Evolutionary conservation across 2,888 invertebrate species (phyloP), one percentile per base, ranked within the genome.

Genomic region (Argyra leucocephala): DNA sequence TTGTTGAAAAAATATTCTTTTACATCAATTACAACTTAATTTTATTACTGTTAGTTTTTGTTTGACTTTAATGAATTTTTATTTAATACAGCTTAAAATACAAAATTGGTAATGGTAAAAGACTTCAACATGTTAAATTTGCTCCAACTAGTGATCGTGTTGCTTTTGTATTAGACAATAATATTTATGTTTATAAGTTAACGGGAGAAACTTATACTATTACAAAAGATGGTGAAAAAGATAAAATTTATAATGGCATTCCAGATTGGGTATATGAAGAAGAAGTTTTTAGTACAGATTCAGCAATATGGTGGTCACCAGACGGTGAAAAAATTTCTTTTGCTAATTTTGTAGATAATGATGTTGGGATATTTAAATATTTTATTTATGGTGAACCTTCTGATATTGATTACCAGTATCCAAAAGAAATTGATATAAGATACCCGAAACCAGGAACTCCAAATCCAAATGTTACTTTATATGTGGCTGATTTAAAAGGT

Each of bases 221-320:
- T 60, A 90, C 90, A 1, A 77, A 74, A 9, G 84, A 85, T 65
- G 90, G 90, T 1, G 75, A 83, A 1, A 81, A 82, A 0, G 87
- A 85, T 2, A 80, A 85, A 48, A 81, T 93, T 64, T 93, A 88
- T 76, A 90, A 91, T 75, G 94, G 94, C 4, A 83, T 91, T 22
- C 86, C 93, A 10, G 95, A 96, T 77, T 96, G 96, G 96, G 88
- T 95, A 57, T 96, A 96, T 76, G 95, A 95, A 85, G 93, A 93
- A 85, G 92, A 93, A 78, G 87, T 93, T 15, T 80, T 92, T 64
- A 83, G 83, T 64, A 82, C 85, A 9, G 85, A 86, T 63, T 84
- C 85, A 69, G 92, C 92, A 0, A 73, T 91, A 70, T 93, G 93
- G 93, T 89, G 91, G 82, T 90, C 91, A 0, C 83, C 86, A 0